phyloP scores from a whole-genome alignment of 2,888 invertebrate genomes.

The Leptopilina syphax region DNA sequence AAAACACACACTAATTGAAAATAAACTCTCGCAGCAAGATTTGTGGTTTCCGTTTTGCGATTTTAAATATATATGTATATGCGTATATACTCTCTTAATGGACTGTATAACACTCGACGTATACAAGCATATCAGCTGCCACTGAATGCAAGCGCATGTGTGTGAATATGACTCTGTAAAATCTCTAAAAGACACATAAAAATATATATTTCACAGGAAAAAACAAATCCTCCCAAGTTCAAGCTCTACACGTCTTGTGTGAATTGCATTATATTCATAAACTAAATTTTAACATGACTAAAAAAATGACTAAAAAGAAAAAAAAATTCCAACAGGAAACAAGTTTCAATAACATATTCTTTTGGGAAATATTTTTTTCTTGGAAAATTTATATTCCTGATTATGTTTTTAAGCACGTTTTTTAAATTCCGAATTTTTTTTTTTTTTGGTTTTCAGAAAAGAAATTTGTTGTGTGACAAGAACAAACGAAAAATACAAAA shows the following conservation, averaged over 20 bases:
- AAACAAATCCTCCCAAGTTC: constrained; percentile 31
- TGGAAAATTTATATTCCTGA: neutral
- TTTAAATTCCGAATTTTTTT: neutral
- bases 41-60: constrained; percentile 39
- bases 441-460: too few species aligned
- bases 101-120: constrained; percentile 3
- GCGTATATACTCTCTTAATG: constrained; percentile 12
- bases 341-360: neutral
- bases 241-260: constrained; percentile 16
- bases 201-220: neutral
- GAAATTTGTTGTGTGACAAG: neutral
- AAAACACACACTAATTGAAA: constrained; percentile 30
- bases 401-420: neutral
- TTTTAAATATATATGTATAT: constrained; percentile 14
- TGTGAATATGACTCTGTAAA: constrained; percentile 12
- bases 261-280: neutral
- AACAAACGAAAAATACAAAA: neutral
- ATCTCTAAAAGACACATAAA: neutral
- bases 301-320: neutral
- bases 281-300: too few species aligned
- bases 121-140: neutral
- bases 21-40: constrained; percentile 28
- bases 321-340: constrained; percentile 3
- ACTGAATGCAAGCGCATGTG: neutral
- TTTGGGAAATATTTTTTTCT: neutral